These are phyloP conservation scores for Rhabdomys pumilio DNA, from an alignment of 2,797 vertebrate species.

Conservation along the genomic window DNA sequence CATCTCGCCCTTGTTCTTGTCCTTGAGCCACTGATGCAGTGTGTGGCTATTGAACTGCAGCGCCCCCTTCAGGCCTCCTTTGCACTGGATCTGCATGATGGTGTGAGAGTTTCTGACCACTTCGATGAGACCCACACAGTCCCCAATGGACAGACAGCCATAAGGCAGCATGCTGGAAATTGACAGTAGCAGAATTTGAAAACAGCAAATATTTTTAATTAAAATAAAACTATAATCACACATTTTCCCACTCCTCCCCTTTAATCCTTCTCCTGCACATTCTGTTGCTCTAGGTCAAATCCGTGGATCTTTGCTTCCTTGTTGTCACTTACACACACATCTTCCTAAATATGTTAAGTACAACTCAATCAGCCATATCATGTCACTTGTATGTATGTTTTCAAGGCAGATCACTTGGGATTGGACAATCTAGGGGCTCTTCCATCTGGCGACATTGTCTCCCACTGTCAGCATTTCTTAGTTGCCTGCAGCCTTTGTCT, in stretches of 20 bases:
- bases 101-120: constrained; percentile 93
- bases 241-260: not conserved
- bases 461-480: not conserved
- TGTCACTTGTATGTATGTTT: not conserved
- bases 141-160: constrained; percentile 92
- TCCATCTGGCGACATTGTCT: not conserved
- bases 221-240: not conserved
- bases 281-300: not conserved
- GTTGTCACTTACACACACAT: not conserved
- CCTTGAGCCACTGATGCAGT: constrained; percentile 93
- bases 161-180: constrained; percentile 92
- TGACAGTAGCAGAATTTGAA: constrained; percentile 56
- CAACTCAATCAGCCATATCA: not conserved
- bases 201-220: constrained; percentile 36
- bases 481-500: not conserved
- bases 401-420: not conserved
- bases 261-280: not conserved
- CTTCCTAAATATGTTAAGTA: not conserved
- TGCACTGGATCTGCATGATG: constrained; percentile 94
- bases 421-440: not conserved
- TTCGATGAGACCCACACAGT: constrained; percentile 93
- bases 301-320: not conserved
- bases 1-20: constrained; percentile 94
- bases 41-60: constrained; percentile 93
- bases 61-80: constrained; percentile 92